Conservation (phyloP, 2,888 invertebrate genomes). For the Temnothorax unifasciatus region DNA sequence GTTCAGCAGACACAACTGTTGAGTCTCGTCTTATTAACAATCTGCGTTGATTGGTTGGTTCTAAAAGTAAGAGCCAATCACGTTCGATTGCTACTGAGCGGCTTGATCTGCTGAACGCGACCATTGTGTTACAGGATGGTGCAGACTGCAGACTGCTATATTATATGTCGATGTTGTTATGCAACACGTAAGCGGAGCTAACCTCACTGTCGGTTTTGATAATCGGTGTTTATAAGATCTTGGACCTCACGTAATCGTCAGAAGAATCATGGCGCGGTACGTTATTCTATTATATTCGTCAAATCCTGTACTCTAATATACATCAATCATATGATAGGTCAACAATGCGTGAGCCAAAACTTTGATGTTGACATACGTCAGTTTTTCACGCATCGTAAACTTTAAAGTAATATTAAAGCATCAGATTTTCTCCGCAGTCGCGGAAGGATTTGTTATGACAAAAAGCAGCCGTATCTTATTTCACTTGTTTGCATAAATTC, state of each 20-base stretch:
- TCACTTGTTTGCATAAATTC: not conserved
- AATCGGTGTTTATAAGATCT: not conserved
- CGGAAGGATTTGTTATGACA: not conserved
- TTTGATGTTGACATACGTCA: not conserved
- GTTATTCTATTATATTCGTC: slow-evolving; percentile 9
- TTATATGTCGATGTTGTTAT: not conserved
- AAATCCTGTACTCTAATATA: not conserved
- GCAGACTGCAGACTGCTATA: too few species aligned
- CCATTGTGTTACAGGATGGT: too few species aligned
- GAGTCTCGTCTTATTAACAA: too few species aligned
- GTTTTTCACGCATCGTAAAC: not conserved
- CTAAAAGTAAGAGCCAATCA: too few species aligned
- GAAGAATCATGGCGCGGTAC: slow-evolving; percentile 30
- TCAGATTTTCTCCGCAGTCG: not conserved
- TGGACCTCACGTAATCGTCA: not conserved
- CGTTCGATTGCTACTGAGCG: too few species aligned
- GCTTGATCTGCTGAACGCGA: too few species aligned
- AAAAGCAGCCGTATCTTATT: not conserved
- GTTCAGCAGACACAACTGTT: too few species aligned
- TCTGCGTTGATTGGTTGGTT: too few species aligned
- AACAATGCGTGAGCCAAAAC: not conserved
- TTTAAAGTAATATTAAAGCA: not conserved
- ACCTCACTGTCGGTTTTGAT: slow-evolving; percentile 14
- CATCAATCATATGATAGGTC: not conserved
- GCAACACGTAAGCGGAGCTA: not conserved